phyloP scores from a whole-genome alignment of 35 echinoderm and acorn worm species.

The Lytechinus pictus region DNA sequence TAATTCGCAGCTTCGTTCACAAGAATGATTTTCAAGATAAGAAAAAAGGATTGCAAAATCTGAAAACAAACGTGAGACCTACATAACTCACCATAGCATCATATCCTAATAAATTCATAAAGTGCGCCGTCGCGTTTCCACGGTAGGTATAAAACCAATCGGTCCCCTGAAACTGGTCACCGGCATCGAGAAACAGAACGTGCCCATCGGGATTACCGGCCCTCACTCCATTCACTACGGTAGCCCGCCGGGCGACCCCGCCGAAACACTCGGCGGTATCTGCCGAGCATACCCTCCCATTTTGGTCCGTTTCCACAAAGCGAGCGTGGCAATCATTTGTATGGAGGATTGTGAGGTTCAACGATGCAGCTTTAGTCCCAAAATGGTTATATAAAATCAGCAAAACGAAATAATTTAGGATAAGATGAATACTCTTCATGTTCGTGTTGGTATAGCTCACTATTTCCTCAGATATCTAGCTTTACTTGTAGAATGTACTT shows the following conservation, averaged over 20 bases:
- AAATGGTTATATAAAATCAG: not conserved
- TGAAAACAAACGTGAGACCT: too few species aligned
- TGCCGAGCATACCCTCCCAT: conserved; percentile 60
- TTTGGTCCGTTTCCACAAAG: conserved; percentile 65
- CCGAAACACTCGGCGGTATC: conserved; percentile 65
- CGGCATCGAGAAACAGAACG: conserved; percentile 81
- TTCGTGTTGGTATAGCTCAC: not conserved
- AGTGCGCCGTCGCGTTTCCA: conserved; percentile 79
- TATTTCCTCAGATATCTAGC: too few species aligned
- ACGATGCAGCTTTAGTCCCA: not conserved
- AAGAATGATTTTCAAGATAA: too few species aligned
- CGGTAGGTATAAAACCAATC: conserved; percentile 88
- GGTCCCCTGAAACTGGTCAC: conserved; percentile 90
- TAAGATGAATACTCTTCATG: not conserved
- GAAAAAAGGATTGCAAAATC: too few species aligned
- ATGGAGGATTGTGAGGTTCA: conserved; percentile 70
- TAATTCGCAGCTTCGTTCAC: too few species aligned
- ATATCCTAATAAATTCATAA: conserved; percentile 79
- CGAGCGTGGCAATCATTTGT: conserved; percentile 91
- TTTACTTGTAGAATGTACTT: too few species aligned
- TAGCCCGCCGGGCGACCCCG: conserved; percentile 68
- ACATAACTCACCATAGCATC: conserved; percentile 87
- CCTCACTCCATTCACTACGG: conserved; percentile 55
- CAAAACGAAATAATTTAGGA: not conserved
- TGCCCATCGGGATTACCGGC: conserved; percentile 50